Base-by-base conservation (phyloP, 2,113 vertebrate species). In the Andinoacara biseriatus region DNA sequence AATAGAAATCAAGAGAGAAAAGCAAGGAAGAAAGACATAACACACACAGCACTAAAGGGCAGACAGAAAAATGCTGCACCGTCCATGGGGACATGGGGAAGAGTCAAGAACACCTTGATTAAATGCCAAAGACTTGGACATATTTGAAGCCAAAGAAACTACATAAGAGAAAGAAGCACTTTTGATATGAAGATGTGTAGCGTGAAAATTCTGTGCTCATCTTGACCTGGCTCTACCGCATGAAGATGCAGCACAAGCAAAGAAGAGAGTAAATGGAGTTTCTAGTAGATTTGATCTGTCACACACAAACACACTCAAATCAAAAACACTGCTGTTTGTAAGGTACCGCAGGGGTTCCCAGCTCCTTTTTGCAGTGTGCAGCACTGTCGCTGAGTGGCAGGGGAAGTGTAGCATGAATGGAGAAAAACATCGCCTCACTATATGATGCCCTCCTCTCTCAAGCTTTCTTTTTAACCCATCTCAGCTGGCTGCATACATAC, bases 11-110 rank as follows among this genome's bases (percentile, higher is more conserved):
- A 38, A 43, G 17, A 49, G 10, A 63, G 11, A 24, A 54, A 61
- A 74, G 17, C 4, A 49, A 59, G 26, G 20, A 60, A 82, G 46
- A 81, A 79, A 84, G 69, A 80, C 22, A 76, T n/a, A 79, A 82
- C 61, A 78, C 20, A 26, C 3, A 10, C 18, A 49, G 75, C 0
- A 35, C 57, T 80, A 43, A 87, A 87, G 62, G 59, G 56, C 80
- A 74, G 40, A 80, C 5, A 58, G 76, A 75, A 8, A 65, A 78
- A 82, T 24, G 8, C 24, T 58, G 29, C 5, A 87, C 57, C 59
- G n/a, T n/a, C 3, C 4, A 7, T 65, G 58, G 63, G 40, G 63
- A 67, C 43, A 26, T 49, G 3, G 7, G 40, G 26, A 49, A 33
- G 61, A 67, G 61, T 84, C 85, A 77, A 69, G 59, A 29, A 29